Percentiles rank a stretch among this genome's conserved stretches.
phyloP scores from a whole-genome alignment of 2,797 vertebrate genomes.

The Centropyge bicolor region DNA sequence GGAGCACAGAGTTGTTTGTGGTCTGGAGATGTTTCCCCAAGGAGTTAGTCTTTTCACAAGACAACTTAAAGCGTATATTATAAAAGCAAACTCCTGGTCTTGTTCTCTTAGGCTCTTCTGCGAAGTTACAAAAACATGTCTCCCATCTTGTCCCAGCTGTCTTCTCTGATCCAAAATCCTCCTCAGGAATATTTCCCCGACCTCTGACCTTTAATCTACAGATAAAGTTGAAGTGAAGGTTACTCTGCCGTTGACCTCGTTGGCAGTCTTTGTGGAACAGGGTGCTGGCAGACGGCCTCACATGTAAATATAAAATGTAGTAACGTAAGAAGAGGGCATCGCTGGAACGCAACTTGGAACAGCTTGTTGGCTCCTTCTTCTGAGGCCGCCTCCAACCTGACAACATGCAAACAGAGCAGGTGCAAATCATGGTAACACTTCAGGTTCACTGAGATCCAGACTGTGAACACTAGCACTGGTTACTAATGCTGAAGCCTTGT shows the following conservation, averaged over 20 bases:
- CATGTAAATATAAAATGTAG: constrained; percentile 48
- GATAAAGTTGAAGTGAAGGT: constrained; percentile 6
- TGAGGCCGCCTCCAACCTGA: constrained; percentile 6
- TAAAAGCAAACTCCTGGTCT: neutral
- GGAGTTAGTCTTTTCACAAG: constrained; percentile 19
- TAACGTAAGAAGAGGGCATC: constrained; percentile 60
- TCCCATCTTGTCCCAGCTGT: neutral
- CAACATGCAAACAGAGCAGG: neutral
- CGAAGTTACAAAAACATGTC: neutral
- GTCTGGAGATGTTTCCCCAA: neutral
- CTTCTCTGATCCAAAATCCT: neutral
- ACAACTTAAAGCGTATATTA: neutral
- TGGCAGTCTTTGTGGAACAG: constrained; percentile 12
- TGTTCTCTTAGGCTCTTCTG: constrained; percentile 2
- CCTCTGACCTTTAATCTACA: constrained; percentile 4
- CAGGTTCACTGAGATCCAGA: neutral
- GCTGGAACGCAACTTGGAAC: constrained; percentile 15
- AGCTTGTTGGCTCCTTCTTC: constrained; percentile 27
- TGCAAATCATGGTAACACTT: neutral
- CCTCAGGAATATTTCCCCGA: neutral
- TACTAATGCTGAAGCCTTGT: neutral
- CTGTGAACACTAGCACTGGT: neutral
- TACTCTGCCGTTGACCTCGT: neutral
- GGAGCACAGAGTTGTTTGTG: neutral
- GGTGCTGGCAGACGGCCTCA: constrained; percentile 6